Base-by-base conservation (phyloP, 2,113 vertebrate genomes). In the Miniopterus natalensis region DNA sequence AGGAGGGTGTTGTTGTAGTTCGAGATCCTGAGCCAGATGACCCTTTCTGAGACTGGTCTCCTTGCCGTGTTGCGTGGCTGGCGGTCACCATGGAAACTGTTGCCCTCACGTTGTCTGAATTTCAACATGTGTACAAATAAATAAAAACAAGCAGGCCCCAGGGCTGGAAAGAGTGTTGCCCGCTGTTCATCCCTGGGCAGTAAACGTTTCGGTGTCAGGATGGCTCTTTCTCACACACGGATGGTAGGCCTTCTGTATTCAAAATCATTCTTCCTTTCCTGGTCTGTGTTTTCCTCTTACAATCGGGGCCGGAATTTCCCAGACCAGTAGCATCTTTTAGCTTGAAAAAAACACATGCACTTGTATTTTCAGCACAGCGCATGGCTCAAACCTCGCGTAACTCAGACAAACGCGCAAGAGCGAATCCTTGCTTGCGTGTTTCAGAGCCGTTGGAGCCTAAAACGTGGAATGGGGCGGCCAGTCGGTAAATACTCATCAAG, bases 371-470 rank as follows among this genome's bases (percentile, higher is more conserved):
- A 1, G 45, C 1, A 23, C 0, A 6, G 70, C 40, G 12, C 9
- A 0, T 70, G 27, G 17, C 31, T 81, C 5, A 70, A 86, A 36
- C 55, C 4, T 17, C 29, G 4, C 12, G 3, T 15, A 49, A 42
- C 12, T 79, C 27, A 89, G 13, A 70, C 36, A 61, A 45, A 74
- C 36, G 18, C 25, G n/a, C 18, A 45, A 78, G 23, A 27, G 2
- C 3, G 20, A 27, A 42, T 70, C 13, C 12, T 13, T 12, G 29
- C 40, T 42, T 61, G 8, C 42, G 2, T n/a, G 18, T 73, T 84
- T 85, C 13, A n/a, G 10, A 17, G 3, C 3, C 0, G 0, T n/a
- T 7, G 6, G 1, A 20, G 36, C 40, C 6, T 25, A 42, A 36
- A 5, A 15, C 8, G 3, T n/a, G 20, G 3, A 2, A 29, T 0